Evolutionary conservation across 2,797 vertebrate genomes (phyloP), one percentile per base, ranked within the genome.

Genomic region (Fistularia tabacaria): DNA sequence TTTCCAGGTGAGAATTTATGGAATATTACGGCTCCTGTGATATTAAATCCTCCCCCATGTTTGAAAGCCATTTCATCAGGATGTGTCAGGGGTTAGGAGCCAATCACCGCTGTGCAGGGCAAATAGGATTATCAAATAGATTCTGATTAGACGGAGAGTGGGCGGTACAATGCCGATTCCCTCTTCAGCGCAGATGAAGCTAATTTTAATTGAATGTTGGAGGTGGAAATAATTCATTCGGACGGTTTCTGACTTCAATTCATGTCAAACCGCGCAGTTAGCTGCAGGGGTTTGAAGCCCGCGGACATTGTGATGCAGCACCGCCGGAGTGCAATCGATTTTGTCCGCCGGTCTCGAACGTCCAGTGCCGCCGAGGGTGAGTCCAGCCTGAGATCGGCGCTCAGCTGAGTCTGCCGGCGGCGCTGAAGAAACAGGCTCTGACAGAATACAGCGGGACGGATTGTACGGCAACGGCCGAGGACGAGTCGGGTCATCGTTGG

Each of bases 111-210:
- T 64, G 71, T 54, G 43, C 1, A 0, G 48, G 10, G 46, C 43
- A 62, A 69, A 68, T 49, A 15, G 46, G 62, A 62, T 64, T 58
- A 71, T 70, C 48, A 45, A 68, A 73, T 66, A 1, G 67, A 71
- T 69, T 62, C 52, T 47, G 53, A 38, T 38, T 50, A 59, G 50
- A 10, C 12, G 47, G 36, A 59, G 61, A 57, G 62, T 37, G 46
- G 54, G 37, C 49, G 51, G 36, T 45, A 42, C 43, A 14, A 25
- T 14, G 14, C n/a, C 41, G 46, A 77, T 54, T 64, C 43, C 48
- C 36, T 58, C 45, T 12, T 49, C 59, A 25, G 15, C 14, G 6
- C 14, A 47, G 70, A 65, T 61, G 68, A 66, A 59, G 14, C 49
- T 52, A 7, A 9, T 62, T 62, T 48, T 62, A 79, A 74, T 73